A percentile compares a stretch with the other conserved stretches of the same genome.
These are phyloP conservation scores for Hirtodrosophila alboralis DNA, from an alignment of 2,888 invertebrate genomes.

Conservation along the genomic window DNA sequence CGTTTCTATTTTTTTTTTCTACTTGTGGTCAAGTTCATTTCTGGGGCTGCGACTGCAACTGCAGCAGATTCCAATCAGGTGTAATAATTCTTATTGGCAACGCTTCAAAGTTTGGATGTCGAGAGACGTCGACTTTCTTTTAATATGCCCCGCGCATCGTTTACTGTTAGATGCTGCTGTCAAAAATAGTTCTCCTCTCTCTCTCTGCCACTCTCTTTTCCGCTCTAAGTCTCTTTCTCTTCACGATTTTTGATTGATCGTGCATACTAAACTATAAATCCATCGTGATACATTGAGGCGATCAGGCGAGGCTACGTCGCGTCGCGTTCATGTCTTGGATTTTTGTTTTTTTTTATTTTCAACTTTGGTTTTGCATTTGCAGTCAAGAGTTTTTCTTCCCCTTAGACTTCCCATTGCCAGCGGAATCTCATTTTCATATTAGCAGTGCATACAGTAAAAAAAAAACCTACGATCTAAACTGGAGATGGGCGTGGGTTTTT, in stretches of 20 bases:
- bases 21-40: slow-evolving; percentile 82
- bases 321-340: slow-evolving; percentile 53
- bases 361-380: slow-evolving; percentile 35
- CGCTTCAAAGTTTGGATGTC: slow-evolving; percentile 67
- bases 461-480: slow-evolving; percentile 16
- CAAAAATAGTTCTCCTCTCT: slow-evolving; percentile 34
- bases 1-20: slow-evolving; percentile 36
- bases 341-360: slow-evolving; percentile 13
- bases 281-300: slow-evolving; percentile 85
- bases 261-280: slow-evolving; percentile 85
- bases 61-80: slow-evolving; percentile 84
- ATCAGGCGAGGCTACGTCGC: slow-evolving; percentile 81
- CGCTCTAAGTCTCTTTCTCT: slow-evolving; percentile 43
- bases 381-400: slow-evolving; percentile 34
- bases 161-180: slow-evolving; percentile 61
- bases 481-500: slow-evolving; percentile 24
- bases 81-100: slow-evolving; percentile 84
- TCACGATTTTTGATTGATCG: slow-evolving; percentile 85
- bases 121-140: slow-evolving; percentile 58
- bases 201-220: slow-evolving; percentile 54
- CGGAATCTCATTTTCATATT: slow-evolving; percentile 69
- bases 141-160: slow-evolving; percentile 63
- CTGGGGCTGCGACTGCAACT: slow-evolving; percentile 48
- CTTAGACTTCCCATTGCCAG: slow-evolving; percentile 46
- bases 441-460: slow-evolving; percentile 62